Percentiles rank a stretch among this genome's conserved stretches.
These are phyloP conservation scores for Parus major DNA, from an alignment of 2,113 vertebrate species.

Conservation along the genomic window DNA sequence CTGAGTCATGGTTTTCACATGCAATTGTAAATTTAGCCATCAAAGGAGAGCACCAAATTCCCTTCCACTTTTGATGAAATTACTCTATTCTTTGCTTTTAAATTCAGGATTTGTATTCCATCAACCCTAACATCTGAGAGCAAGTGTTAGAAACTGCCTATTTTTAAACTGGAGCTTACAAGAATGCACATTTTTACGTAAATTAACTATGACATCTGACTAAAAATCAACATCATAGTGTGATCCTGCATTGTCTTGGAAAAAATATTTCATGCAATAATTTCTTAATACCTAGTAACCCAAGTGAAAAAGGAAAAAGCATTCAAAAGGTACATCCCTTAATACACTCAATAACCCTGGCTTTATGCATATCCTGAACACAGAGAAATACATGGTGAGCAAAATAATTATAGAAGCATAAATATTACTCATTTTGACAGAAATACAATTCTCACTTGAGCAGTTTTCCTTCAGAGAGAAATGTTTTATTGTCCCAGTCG, in stretches of 20 bases:
- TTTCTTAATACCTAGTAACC: not conserved
- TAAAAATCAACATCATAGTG: not conserved
- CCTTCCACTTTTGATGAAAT: not conserved
- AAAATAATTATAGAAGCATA: slow-evolving; percentile 51
- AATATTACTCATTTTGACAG: slow-evolving; percentile 54
- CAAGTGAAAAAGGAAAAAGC: not conserved
- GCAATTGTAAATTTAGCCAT: not conserved
- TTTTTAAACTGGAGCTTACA: not conserved
- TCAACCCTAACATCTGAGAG: not conserved
- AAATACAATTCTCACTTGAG: slow-evolving; percentile 79
- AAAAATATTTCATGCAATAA: not conserved
- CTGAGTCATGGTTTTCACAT: not conserved
- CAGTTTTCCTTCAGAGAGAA: slow-evolving; percentile 83
- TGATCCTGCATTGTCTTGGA: not conserved
- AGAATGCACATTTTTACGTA: not conserved
- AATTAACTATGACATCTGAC: not conserved
- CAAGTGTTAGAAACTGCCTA: not conserved
- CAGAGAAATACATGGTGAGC: not conserved
- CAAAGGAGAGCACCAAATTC: not conserved
- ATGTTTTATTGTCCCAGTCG: slow-evolving; percentile 94
- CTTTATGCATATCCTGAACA: not conserved
- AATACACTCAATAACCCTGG: not conserved
- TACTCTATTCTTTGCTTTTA: not conserved
- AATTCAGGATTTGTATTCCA: not conserved
- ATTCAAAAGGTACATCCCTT: not conserved